These are phyloP conservation scores for Cynodonichthys magdalenae DNA, from an alignment of 2,797 vertebrate genomes.

Conservation along the genomic window DNA sequence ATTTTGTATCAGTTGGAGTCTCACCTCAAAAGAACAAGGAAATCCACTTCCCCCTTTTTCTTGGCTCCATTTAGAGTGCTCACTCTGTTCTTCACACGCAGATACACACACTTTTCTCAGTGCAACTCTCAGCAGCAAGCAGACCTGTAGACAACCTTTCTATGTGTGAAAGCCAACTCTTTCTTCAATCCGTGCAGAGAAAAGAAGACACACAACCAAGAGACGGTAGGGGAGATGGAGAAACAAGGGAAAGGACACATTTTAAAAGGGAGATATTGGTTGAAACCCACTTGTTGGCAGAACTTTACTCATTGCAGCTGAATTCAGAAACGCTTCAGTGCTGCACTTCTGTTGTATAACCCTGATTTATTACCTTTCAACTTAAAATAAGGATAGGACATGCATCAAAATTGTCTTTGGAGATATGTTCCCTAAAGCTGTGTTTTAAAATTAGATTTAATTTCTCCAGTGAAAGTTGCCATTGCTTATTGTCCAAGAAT, in stretches of 20 bases:
- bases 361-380: constrained; percentile 22
- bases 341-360: constrained; percentile 4
- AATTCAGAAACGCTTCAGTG: constrained; percentile 9
- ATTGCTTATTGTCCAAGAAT: no score
- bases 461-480: no score
- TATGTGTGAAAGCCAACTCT: constrained; percentile 30
- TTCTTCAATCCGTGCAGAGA: constrained; percentile 3
- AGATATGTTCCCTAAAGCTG: neutral
- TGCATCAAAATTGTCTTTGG: neutral
- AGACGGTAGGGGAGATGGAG: constrained; percentile 7
- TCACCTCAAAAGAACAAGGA: constrained; percentile 60
- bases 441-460: neutral
- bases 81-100: constrained; percentile 55
- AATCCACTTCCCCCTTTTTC: constrained; percentile 56
- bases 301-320: constrained; percentile 4
- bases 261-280: constrained; percentile 38
- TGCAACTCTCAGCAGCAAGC: constrained; percentile 36
- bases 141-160: constrained; percentile 44
- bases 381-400: constrained; percentile 2
- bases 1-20: constrained; percentile 57
- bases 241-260: constrained; percentile 18
- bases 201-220: constrained; percentile 5
- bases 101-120: constrained; percentile 35
- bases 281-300: constrained; percentile 35
- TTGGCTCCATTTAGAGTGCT: constrained; percentile 48